Evolutionary conservation across 2,888 invertebrate species (phyloP), one percentile per base, ranked within the genome.

Genomic region (Diaphora mendica): DNA sequence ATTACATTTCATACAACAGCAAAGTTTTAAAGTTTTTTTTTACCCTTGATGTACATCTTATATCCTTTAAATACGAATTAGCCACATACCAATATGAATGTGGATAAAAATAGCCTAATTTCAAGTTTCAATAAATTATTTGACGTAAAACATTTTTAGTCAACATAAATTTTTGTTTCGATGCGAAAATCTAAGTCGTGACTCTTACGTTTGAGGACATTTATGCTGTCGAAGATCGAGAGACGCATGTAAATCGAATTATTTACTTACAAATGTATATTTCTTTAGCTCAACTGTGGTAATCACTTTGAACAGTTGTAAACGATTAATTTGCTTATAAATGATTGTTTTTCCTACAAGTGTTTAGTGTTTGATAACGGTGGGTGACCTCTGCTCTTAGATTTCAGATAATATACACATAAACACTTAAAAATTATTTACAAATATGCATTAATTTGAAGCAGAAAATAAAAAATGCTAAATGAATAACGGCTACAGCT

Each of bases 331-430:
- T 75, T 39, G 75, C 71, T 71, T 71, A n/a, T 71, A 68, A 68
- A 75, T 81, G 71, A 75, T 66, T 73, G 74, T 77, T 75, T 68
- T 70, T 64, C n/a, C n/a, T 74, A 55, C 74, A 72, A 70, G 35
- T 39, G 68, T 39, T n/a, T 15, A 15, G 68, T 39, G 35, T n/a
- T 7, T 39, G 44, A 62, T 23, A 20, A 23, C 9, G 17, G 68
- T 51, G 59, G 71, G 51, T 30, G 51, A 64, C 64, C 23, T 39
- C 65, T 71, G 44, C 13, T 64, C 35, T 65, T 23, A 9, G n/a
- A 68, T 55, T 71, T 62, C 44, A 70, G 44, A 26, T n/a, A n/a
- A 55, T 55, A 11, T 3, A 55, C 0, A n/a, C n/a, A n/a, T n/a
- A 55, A n/a, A 55, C n/a, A n/a, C 11, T 8, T 55, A n/a, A 3